Evolutionary conservation across 2,113 vertebrate species (phyloP), one percentile per base, ranked within the genome.

Genomic region (Periophthalmodon schlosseri): DNA sequence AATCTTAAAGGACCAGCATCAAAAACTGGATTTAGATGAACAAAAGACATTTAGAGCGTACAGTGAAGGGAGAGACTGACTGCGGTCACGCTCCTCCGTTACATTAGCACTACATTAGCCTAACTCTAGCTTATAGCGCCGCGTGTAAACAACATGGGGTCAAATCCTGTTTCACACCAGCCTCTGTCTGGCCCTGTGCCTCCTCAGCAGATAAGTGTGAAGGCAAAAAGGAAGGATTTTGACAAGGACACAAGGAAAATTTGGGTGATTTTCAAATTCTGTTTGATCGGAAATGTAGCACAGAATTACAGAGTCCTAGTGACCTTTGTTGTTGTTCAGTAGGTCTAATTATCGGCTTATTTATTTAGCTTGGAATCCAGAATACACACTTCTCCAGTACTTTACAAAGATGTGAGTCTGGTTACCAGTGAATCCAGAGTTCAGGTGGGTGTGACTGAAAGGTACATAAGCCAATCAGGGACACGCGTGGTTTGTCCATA

Each of bases 81-180:
- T 69, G 60, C 77, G 57, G 83, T 87, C 82, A 87, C 56, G 82
- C 82, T 85, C 72, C 76, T 73, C 82, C 79, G 16, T 2, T 18
- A 34, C 60, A 63, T 63, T 63, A 89, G 80, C 79, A 34, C 24
- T 18, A 9, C 60, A 63, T 63, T 63, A 89, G 80, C 79, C 86
- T 34, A 63, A 44, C 57, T 75, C 89, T 86, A 86, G 83, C 72
- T 76, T 72, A 58, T 78, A 77, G 76, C 10, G 54, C 67, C 76
- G 57, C 65, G 7, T 75, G 76, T 75, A 72, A 67, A 74, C 79
- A 78, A 73, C 83, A 86, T 76, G 84, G 72, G 69, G 80, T 86
- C 78, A 77, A 89, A 90, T 92, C 89, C 86, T 79, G 86, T 92
- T 92, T 91, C 87, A 91, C 89, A 82, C 80, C 74, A 75, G 76